phyloP scores from a whole-genome alignment of 2,888 invertebrate genomes.

The Philhelius pedissequus region DNA sequence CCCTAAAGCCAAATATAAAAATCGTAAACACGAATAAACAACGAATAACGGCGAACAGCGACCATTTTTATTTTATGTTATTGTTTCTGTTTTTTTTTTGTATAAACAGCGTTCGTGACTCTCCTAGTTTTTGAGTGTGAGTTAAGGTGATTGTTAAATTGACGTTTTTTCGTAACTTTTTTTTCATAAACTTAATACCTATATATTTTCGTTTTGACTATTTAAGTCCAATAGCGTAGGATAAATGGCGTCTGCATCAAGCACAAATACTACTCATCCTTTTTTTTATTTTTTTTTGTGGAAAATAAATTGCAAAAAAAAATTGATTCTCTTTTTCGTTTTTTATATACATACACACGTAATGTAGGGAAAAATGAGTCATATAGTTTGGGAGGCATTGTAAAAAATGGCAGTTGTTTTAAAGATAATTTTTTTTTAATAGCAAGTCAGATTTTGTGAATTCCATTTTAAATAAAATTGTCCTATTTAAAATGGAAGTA shows the following conservation, averaged over 20 bases:
- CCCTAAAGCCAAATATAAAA: conserved; percentile 35
- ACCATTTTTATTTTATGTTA: conserved; percentile 7
- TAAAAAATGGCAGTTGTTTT: no score
- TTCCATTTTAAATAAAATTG: no score
- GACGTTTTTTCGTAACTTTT: conserved; percentile 24
- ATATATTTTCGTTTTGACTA: background rate
- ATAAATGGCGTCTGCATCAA: conserved; percentile 35
- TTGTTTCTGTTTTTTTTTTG: background rate
- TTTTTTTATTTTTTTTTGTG: background rate
- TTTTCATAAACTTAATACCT: background rate
- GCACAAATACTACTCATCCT: conserved; percentile 13
- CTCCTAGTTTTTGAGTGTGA: background rate
- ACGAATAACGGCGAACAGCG: conserved; percentile 21
- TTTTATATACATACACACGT: no score
- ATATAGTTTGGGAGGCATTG: background rate
- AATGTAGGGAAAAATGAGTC: background rate
- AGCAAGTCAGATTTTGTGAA: no score
- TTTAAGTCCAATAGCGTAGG: conserved; percentile 42
- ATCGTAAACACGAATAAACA: conserved; percentile 56
- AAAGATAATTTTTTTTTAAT: no score
- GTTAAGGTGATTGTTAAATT: conserved; percentile 13
- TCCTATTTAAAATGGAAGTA: no score
- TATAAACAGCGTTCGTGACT: conserved; percentile 26
- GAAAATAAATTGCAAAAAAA: background rate
- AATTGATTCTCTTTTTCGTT: background rate